phyloP scores from a whole-genome alignment of 2,888 invertebrate genomes.

The Eupithecia abbreviata region DNA sequence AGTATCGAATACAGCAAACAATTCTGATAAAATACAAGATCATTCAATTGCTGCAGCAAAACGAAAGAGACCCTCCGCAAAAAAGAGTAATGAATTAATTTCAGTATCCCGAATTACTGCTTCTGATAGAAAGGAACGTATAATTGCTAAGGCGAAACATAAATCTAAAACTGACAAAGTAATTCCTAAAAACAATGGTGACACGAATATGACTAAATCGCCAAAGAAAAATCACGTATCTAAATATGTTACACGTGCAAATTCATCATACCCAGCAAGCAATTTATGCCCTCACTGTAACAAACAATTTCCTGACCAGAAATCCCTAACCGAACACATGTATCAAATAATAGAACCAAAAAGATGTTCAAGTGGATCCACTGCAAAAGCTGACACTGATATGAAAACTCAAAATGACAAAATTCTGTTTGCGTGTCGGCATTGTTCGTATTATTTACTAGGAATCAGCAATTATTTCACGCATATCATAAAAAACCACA shows the following conservation, averaged over 20 bases:
- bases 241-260: slow-evolving; percentile 19
- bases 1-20: not conserved
- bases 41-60: not conserved
- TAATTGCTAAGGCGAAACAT: slow-evolving; percentile 2
- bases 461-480: slow-evolving; percentile 39
- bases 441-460: slow-evolving; percentile 53
- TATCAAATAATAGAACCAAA: slow-evolving; percentile 60
- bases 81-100: not conserved
- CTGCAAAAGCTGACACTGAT: slow-evolving; percentile 6
- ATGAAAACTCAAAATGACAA: slow-evolving; percentile 24
- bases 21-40: not conserved
- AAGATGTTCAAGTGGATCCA: slow-evolving; percentile 22
- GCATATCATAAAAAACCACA: slow-evolving; percentile 55
- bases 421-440: slow-evolving; percentile 33
- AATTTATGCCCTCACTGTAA: slow-evolving; percentile 66
- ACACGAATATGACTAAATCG: not conserved
- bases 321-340: slow-evolving; percentile 66
- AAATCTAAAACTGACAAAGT: not conserved
- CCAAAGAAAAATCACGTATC: not conserved
- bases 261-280: slow-evolving; percentile 18
- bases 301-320: slow-evolving; percentile 55
- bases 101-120: not conserved
- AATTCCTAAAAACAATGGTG: not conserved
- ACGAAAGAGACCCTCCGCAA: not conserved
- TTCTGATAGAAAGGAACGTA: slow-evolving; percentile 6